A percentile compares a stretch with the other conserved stretches of the same genome.
These are phyloP conservation scores for Kryptopterus vitreolus DNA, from an alignment of 2,797 vertebrate genomes.

Conservation along the genomic window DNA sequence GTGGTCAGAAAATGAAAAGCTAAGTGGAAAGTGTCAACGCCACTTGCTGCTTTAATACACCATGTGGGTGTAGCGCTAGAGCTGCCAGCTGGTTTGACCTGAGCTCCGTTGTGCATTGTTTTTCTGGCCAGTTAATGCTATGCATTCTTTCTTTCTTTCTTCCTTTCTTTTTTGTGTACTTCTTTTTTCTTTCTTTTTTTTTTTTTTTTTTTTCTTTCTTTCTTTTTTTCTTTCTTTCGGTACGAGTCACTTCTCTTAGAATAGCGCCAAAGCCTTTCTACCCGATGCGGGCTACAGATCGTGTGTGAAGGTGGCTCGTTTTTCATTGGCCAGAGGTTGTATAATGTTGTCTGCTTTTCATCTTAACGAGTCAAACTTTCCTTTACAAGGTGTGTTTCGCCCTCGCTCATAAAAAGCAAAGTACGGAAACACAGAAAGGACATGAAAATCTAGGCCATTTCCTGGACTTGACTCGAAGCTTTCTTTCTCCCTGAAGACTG, in stretches of 20 bases:
- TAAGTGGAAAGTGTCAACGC: constrained; percentile 52
- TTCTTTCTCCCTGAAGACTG: constrained; percentile 37
- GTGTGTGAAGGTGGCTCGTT: constrained; percentile 38
- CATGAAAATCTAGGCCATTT: constrained; percentile 46
- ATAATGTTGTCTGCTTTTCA: constrained; percentile 53
- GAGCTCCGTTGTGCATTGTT: constrained; percentile 33
- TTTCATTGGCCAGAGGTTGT: constrained; percentile 49
- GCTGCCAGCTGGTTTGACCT: constrained; percentile 34
- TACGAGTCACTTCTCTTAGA: constrained; percentile 9
- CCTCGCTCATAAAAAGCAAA: constrained; percentile 49
- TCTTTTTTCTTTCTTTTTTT: too few relatives aligned
- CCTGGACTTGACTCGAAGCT: constrained; percentile 50
- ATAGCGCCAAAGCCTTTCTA: constrained; percentile 16
- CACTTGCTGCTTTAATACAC: constrained; percentile 39
- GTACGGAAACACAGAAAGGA: constrained; percentile 44
- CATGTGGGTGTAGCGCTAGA: constrained; percentile 28
- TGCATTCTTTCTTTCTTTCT: background rate
- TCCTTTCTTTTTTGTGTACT: too few relatives aligned
- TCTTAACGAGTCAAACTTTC: constrained; percentile 41
- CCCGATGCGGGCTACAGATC: constrained; percentile 1
- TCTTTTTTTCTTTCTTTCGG: background rate
- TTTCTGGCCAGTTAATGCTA: constrained; percentile 13
- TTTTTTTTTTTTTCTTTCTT: background rate
- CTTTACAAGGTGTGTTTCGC: constrained; percentile 52
- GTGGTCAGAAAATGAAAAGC: constrained; percentile 51